Conservation (phyloP, 2,797 vertebrate genomes). For the Phataginus tetradactyla region DNA sequence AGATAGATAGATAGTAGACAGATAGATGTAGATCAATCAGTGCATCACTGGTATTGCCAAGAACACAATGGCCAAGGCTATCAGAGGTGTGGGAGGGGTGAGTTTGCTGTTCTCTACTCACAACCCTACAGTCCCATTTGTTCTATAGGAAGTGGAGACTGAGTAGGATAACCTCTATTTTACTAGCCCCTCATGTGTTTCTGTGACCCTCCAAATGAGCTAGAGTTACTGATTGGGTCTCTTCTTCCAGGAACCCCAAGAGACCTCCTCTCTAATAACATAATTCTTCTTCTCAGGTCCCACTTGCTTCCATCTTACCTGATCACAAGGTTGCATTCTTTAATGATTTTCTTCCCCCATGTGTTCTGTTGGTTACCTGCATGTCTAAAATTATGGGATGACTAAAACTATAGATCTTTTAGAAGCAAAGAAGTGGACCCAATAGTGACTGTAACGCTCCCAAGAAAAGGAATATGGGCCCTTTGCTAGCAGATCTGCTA, state of each 20-base stretch:
- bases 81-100: not conserved
- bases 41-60: not conserved
- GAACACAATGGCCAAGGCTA: not conserved
- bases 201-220: not conserved
- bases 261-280: not conserved
- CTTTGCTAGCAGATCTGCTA: not conserved
- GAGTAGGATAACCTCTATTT: not conserved
- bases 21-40: not conserved
- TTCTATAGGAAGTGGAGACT: not conserved
- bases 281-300: not conserved
- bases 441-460: not conserved
- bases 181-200: not conserved
- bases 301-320: not conserved
- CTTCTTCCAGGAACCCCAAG: not conserved
- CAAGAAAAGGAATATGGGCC: not conserved
- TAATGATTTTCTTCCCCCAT: not conserved
- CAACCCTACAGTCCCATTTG: not conserved
- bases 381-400: not conserved
- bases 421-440: not conserved
- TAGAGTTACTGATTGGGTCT: not conserved
- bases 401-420: not conserved
- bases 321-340: not conserved
- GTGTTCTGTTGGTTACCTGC: not conserved
- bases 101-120: not conserved
- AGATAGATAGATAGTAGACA: not conserved